Base-by-base conservation (phyloP, 2,888 invertebrate species). In the Dione juno region DNA sequence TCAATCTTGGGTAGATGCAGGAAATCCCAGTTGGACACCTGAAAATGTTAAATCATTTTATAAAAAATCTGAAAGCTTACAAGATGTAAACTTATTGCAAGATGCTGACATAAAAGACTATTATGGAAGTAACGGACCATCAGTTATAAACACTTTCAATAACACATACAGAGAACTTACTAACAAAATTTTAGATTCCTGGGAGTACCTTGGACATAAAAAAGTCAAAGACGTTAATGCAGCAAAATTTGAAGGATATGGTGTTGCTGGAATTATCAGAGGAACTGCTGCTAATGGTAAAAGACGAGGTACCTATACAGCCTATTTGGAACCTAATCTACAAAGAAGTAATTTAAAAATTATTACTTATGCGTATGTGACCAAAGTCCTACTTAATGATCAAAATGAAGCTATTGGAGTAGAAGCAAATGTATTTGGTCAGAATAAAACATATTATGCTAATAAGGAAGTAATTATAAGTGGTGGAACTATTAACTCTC, bases 11-110 rank as follows among this genome's bases (percentile, higher is more conserved):
- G 88, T 87, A 14, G 79, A 84, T 0, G 80, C 83, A 16, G 95
- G 95, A 2, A 95, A 95, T 70, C 58, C 77, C 0, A 94, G 94
- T 8, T 95, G 95, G 95, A 75, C 77, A 59, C 94, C 94, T 76
- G 79, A 92, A 45, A 88, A 93, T n/a, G 92, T 94, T 2, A 74
- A 83, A 0, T 77, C 87, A 6, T 94, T 93, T 75, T 93, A 88
- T 16, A 89, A 87, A 35, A 94, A 94, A 77, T 87, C 90, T 0
- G 93, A 95, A 83, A 96, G 1, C 72, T 78, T 87, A 16, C 86
- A 89, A 75, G 79, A 85, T 48, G 28, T 75, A 72, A n/a, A 77
- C 1, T 71, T 82, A 10, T 70, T 82, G 14, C 75, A 77, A 48
- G 76, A 85, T 76, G 74, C 74, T 8, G 28, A 65, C 0, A 73